A percentile compares a stretch with the other conserved stretches of the same genome.
Conservation (phyloP, 2,888 invertebrate genomes). For the Metopia argyrocephala region DNA sequence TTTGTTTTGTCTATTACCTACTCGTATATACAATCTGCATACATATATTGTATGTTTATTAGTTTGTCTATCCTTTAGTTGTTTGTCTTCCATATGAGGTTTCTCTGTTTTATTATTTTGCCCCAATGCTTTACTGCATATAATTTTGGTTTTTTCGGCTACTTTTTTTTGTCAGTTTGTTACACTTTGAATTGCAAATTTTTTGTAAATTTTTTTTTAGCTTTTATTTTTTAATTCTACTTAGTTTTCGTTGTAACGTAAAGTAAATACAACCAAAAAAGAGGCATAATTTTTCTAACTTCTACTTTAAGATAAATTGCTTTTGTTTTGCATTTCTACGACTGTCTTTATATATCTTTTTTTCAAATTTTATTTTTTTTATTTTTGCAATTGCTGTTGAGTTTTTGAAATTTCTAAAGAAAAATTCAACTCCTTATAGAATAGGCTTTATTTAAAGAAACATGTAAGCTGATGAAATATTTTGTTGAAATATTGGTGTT, state of each 20-base stretch:
- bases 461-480: conserved; percentile 4
- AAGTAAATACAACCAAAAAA: too few relatives aligned
- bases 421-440: conserved; percentile 4
- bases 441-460: conserved; percentile 34
- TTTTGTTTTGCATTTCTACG: conserved; percentile 44
- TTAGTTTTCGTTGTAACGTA: too few relatives aligned
- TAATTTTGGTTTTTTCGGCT: background rate
- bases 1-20: conserved; percentile 31
- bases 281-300: too few relatives aligned
- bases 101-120: conserved; percentile 9
- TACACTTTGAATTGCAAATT: conserved; percentile 59
- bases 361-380: background rate
- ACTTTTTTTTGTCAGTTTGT: conserved; percentile 2
- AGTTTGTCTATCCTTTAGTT: background rate
- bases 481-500: conserved; percentile 26
- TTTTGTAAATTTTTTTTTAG: conserved; percentile 22
- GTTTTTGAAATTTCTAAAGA: conserved; percentile 17
- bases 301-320: conserved; percentile 53
- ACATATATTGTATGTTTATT: background rate
- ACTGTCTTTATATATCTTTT: conserved; percentile 34
- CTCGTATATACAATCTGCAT: conserved; percentile 6
- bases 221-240: background rate
- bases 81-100: too few relatives aligned
- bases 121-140: conserved; percentile 13
- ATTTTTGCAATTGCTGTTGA: conserved; percentile 22